Base-by-base conservation (phyloP, 2,888 invertebrate genomes). In the Diarsia dahlii region DNA sequence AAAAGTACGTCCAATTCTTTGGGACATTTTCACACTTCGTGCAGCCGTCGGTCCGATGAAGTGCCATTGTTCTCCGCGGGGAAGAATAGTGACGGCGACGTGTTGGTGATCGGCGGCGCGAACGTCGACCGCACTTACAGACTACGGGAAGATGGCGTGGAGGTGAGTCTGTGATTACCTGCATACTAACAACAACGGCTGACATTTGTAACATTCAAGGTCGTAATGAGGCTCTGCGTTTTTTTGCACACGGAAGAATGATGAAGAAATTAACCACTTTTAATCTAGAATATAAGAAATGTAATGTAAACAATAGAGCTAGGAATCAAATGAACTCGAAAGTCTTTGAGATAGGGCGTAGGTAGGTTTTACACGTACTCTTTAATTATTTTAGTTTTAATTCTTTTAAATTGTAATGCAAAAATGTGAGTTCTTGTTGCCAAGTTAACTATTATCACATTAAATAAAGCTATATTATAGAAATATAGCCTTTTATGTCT, bases 81-180 rank as follows among this genome's bases (percentile, higher is more conserved):
- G n/a, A 63, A 71, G 54, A 82, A 84, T 46, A 63, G 80, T 18
- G 82, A 88, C 20, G 93, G 91, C 0, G 95, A 95, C 64, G 94
- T 98, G 94, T 96, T 98, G 23, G 97, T 99, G 34, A 97, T 99
- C 80, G 99, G 99, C 1, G 99, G 98, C 6, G 97, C 98, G 10
- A 98, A 98, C 82, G 94, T 98, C 76, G 99, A 99, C 91, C 97
- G 98, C 73, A 97, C 97, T 0, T 97, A 98, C 73, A 97, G 97
- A 71, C 93, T 98, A 62, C 94, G 97, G 23, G 98, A 98, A 69
- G 95, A 97, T 52, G 93, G 96, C 80, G 95, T 98, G 79, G 97
- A 97, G 97, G 98, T 98, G 94, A 97, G 98, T 88, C 70, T 34
- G 20, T 74, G 58, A 72, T 69, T 68, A 52, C 23, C n/a, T 60